phyloP scores from a whole-genome alignment of 2,888 invertebrate genomes.

The Stictocephala bisonia region DNA sequence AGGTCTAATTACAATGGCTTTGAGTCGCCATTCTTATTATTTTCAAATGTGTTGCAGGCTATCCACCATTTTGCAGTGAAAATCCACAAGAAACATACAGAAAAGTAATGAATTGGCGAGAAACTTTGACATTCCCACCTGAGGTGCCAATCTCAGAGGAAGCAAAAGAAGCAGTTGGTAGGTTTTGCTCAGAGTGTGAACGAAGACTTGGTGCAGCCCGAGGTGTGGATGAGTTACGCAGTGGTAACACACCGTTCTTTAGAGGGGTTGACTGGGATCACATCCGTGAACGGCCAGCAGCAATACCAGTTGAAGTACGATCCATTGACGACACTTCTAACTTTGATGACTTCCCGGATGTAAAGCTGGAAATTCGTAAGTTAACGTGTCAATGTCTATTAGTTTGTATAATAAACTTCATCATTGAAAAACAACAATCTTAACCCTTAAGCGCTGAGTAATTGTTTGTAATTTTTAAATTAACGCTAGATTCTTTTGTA shows the following conservation, averaged over 20 bases:
- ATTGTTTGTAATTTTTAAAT: too few species aligned
- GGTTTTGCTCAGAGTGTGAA: slow-evolving; percentile 97
- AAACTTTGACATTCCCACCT: slow-evolving; percentile 97
- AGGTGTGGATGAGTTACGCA: slow-evolving; percentile 93
- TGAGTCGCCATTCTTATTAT: too few species aligned
- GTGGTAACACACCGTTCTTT: slow-evolving; percentile 85
- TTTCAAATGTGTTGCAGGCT: slow-evolving; percentile 79
- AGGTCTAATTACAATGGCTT: too few species aligned
- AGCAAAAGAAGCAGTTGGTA: slow-evolving; percentile 93
- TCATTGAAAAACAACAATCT: too few species aligned
- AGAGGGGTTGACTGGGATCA: slow-evolving; percentile 99
- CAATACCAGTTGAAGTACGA: slow-evolving; percentile 96
- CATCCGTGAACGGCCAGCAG: slow-evolving; percentile 97
- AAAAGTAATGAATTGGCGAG: slow-evolving; percentile 99
- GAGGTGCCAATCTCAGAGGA: slow-evolving; percentile 99
- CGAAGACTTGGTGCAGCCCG: slow-evolving; percentile 76
- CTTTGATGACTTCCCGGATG: slow-evolving; percentile 99
- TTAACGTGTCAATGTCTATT: too few species aligned
- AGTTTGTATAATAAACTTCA: too few species aligned
- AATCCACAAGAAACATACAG: slow-evolving; percentile 96
- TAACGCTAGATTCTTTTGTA: too few species aligned
- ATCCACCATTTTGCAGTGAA: slow-evolving; percentile 99
- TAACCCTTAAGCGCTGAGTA: too few species aligned
- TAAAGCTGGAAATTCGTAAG: slow-evolving; percentile 98
- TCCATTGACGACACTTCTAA: slow-evolving; percentile 99